Conservation (phyloP, 2,888 invertebrate species). For the Melanargia galathea region DNA sequence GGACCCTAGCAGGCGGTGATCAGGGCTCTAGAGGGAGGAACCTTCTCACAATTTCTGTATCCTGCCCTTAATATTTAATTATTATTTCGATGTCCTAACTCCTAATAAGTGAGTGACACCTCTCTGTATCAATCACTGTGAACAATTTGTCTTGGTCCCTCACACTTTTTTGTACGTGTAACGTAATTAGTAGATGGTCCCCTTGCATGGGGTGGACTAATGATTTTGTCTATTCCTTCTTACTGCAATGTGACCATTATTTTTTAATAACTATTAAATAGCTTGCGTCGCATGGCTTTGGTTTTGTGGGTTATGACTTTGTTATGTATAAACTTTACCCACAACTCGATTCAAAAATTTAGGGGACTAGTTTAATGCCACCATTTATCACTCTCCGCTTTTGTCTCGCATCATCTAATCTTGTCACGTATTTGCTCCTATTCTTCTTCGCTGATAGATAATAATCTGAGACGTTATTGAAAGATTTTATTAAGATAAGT, state of each 20-base stretch:
- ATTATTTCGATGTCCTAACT: too few species aligned
- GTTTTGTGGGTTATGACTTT: conserved; percentile 29
- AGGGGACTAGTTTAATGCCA: conserved; percentile 50
- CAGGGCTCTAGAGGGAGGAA: too few species aligned
- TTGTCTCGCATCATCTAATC: conserved; percentile 26
- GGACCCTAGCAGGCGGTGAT: too few species aligned
- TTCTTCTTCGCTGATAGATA: conserved; percentile 12
- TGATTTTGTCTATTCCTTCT: conserved; percentile 38
- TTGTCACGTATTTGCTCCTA: conserved; percentile 21
- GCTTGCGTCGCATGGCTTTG: conserved; percentile 50
- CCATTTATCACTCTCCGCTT: conserved; percentile 21
- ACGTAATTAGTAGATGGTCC: conserved; percentile 43
- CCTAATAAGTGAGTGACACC: too few species aligned
- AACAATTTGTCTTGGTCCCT: neutral
- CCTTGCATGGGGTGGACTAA: conserved; percentile 64
- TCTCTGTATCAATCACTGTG: neutral
- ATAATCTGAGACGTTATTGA: neutral
- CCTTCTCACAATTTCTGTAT: too few species aligned
- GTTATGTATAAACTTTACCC: conserved; percentile 9
- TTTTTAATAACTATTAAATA: conserved; percentile 17
- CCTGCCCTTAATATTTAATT: too few species aligned
- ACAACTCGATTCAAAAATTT: conserved; percentile 56
- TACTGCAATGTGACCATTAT: conserved; percentile 35
- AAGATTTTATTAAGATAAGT: conserved; percentile 12
- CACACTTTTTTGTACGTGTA: conserved; percentile 7